Base-by-base conservation (phyloP, 2,113 vertebrate species). In the Polypterus senegalus region DNA sequence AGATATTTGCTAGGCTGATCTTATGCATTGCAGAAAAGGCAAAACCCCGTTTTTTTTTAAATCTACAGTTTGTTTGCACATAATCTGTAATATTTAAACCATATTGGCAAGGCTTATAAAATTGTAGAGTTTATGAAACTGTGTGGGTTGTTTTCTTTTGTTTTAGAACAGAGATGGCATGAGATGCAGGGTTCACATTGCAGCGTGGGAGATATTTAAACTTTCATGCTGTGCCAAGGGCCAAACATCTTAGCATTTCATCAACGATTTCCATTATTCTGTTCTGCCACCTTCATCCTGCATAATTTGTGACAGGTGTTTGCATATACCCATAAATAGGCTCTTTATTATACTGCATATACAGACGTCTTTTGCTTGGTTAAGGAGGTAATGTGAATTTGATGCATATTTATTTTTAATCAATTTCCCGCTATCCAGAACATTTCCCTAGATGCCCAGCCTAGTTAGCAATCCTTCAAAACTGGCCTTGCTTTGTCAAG, bases 201-300 rank as follows among this genome's bases (percentile, higher is more conserved):
- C 56, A 57, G 11, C 46, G 56, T 57, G 56, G 56, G 56, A 57
- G 46, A 57, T 7, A 45, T 57, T 57, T 27, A 55, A 55, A 27
- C 54, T 55, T 55, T 11, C 27, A 57, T 57, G 46, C 46, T 57
- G 56, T 45, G 27, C 56, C 10, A 57, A 7, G 56, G 56, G 27
- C 27, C 46, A 27, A 5, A 57, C 27, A 44, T 57, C 43, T 57
- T 57, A 57, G 46, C 56, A 57, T 45, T 45, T 57, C 56, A 57
- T 57, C 56, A 57, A 45, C 56, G 46, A 11, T 44, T 45, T 45
- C 10, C 56, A 57, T 57, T 57, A 45, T 57, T 57, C 56, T 57
- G 3, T 6, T 11, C 43, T 45, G 7, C 10, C 43, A 45, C 7
- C 6, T 45, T 5, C n/a, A 57, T 9, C 5, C 56, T 44, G 27